Evolutionary conservation across 2,797 vertebrate species (phyloP).

Genomic region (Sebastes trivittatus): DNA sequence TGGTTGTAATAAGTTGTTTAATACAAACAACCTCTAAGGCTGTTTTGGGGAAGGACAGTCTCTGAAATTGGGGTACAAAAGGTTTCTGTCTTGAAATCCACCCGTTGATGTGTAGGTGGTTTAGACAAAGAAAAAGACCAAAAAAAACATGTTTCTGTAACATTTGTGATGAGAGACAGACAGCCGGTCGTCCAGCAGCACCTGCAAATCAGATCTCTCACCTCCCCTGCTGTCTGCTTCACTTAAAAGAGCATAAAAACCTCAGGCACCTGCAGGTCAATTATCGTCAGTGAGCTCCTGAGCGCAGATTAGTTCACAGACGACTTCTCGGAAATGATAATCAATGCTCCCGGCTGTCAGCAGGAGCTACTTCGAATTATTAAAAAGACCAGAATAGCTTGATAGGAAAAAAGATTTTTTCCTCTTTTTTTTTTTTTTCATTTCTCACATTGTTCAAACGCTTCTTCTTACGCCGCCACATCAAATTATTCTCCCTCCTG

Average conservation of each 20-base stretch:
- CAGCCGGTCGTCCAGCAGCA: neutral
- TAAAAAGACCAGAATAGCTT: slow-evolving; percentile 23
- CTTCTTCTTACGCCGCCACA: slow-evolving; percentile 7
- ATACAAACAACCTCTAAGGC: no score
- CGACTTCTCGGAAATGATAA: slow-evolving; percentile 53
- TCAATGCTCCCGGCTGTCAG: slow-evolving; percentile 60
- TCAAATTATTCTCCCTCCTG: slow-evolving; percentile 16
- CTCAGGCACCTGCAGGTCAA: slow-evolving; percentile 49
- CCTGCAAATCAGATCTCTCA: neutral
- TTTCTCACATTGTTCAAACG: slow-evolving; percentile 28
- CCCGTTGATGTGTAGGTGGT: neutral
- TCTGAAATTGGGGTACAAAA: neutral
- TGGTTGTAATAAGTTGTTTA: no score
- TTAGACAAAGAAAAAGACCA: neutral
- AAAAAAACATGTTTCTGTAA: neutral
- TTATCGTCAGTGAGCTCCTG: slow-evolving; percentile 46
- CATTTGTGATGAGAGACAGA: neutral
- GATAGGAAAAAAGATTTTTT: slow-evolving; percentile 3
- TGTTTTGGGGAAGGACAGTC: no score
- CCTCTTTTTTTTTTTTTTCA: neutral
- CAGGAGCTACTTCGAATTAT: slow-evolving; percentile 34
- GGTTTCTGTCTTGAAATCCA: neutral
- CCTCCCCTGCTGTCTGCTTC: neutral
- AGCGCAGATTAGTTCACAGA: slow-evolving; percentile 56
- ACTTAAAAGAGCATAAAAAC: slow-evolving; percentile 24